A percentile compares a stretch with the other conserved stretches of the same genome.
Evolutionary conservation across 2,888 invertebrate genomes (phyloP).

Genomic region (Panzeria rudis): DNA sequence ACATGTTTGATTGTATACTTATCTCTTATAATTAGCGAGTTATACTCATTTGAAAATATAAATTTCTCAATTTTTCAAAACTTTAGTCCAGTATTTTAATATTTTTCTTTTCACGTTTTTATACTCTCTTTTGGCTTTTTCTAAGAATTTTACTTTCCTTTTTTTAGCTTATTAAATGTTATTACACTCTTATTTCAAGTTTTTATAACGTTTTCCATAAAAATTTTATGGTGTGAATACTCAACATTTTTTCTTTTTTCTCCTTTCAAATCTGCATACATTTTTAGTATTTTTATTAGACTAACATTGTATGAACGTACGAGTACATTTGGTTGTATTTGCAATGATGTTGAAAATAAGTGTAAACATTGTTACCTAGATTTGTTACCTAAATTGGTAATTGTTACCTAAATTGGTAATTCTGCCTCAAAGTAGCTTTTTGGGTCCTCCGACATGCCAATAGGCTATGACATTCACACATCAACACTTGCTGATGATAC

Average conservation of each 20-base stretch:
- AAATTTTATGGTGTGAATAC: not conserved
- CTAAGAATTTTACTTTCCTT: not conserved
- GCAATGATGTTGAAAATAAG: slow-evolving; percentile 40
- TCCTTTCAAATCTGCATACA: slow-evolving; percentile 7
- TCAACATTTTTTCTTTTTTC: not conserved
- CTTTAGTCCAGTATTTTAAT: too few species aligned
- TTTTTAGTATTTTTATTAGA: slow-evolving; percentile 16
- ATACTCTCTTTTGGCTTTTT: not conserved
- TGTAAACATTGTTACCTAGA: slow-evolving; percentile 58
- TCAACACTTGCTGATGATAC: too few species aligned
- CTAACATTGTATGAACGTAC: not conserved
- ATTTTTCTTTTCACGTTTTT: too few species aligned
- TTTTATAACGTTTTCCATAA: not conserved
- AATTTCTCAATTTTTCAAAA: too few species aligned
- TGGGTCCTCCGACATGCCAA: too few species aligned
- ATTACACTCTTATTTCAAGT: not conserved
- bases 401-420: too few species aligned
- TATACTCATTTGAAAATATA: too few species aligned
- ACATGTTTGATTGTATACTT: too few species aligned
- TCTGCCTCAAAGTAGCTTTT: too few species aligned
- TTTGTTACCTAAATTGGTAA: too few species aligned
- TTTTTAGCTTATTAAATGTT: not conserved
- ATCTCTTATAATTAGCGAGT: too few species aligned
- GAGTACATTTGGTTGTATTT: slow-evolving; percentile 41
- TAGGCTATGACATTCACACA: too few species aligned